phyloP scores from a whole-genome alignment of 2,113 vertebrate genomes.

The Brachyhypopomus gauderio region DNA sequence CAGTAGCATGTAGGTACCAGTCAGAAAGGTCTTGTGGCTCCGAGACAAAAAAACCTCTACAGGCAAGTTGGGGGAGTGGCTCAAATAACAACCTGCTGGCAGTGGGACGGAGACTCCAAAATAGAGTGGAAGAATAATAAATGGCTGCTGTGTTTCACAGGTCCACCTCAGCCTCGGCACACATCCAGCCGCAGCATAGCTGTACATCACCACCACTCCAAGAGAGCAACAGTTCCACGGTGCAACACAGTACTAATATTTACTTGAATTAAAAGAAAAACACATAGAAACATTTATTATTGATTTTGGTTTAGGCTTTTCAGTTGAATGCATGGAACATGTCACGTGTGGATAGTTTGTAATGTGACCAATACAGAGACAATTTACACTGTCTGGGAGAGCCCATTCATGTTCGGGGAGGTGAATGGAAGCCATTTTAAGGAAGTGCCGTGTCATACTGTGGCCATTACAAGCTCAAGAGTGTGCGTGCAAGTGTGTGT shows the following conservation, averaged over 20 bases:
- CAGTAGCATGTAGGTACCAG: neutral
- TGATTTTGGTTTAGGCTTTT: neutral
- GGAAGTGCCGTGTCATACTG: slow-evolving; percentile 56
- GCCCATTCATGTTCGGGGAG: neutral
- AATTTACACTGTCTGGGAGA: neutral
- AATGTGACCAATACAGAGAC: neutral
- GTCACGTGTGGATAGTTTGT: neutral
- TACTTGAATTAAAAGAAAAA: neutral
- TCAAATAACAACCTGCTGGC: slow-evolving; percentile 2
- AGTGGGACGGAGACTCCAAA: slow-evolving; percentile 17
- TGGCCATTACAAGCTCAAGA: slow-evolving; percentile 15
- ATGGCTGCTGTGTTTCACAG: neutral
- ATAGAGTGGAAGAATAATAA: slow-evolving; percentile 36
- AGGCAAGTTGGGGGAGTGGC: neutral
- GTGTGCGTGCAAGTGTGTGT: neutral
- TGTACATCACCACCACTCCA: neutral
- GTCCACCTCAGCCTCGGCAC: slow-evolving; percentile 11
- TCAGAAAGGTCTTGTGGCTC: neutral
- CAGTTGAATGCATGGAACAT: neutral
- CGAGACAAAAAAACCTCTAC: neutral
- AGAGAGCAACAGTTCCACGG: neutral
- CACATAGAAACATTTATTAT: neutral
- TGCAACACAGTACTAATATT: neutral
- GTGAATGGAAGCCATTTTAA: slow-evolving; percentile 48
- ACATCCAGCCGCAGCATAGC: slow-evolving; percentile 19